phyloP scores from a whole-genome alignment of 2,888 invertebrate species.

The Psylliodes chrysocephalus region DNA sequence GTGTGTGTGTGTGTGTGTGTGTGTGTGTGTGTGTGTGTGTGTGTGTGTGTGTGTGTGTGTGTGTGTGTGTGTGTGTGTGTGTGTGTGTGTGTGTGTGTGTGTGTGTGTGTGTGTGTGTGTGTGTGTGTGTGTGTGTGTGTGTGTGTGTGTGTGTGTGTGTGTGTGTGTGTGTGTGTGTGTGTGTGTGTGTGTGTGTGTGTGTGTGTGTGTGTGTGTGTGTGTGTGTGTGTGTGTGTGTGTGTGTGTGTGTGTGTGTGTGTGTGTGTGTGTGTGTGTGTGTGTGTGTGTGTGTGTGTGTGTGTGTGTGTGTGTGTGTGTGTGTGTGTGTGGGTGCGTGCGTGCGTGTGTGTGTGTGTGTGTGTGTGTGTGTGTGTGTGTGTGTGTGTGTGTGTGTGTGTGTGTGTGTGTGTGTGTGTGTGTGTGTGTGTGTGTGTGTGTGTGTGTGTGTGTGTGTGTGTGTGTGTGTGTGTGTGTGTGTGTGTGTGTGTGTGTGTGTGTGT shows the following conservation, averaged over 20 bases:
- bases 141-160: not conserved
- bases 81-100: not conserved
- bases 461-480: no score
- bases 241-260: not conserved
- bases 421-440: no score
- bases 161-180: not conserved
- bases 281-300: no score
- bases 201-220: not conserved
- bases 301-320: no score
- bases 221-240: not conserved
- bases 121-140: not conserved
- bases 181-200: not conserved
- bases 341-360: no score
- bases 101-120: not conserved
- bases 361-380: no score
- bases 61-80: not conserved
- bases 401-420: no score
- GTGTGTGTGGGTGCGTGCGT: no score
- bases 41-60: not conserved
- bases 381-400: no score
- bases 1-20: not conserved
- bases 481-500: no score
- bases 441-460: no score
- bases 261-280: no score
- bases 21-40: not conserved